Evolutionary conservation across 1,140 invertebrate genomes (phyloP), one percentile per base, ranked within the genome.

Genomic region (Adoxophyes honmai): DNA sequence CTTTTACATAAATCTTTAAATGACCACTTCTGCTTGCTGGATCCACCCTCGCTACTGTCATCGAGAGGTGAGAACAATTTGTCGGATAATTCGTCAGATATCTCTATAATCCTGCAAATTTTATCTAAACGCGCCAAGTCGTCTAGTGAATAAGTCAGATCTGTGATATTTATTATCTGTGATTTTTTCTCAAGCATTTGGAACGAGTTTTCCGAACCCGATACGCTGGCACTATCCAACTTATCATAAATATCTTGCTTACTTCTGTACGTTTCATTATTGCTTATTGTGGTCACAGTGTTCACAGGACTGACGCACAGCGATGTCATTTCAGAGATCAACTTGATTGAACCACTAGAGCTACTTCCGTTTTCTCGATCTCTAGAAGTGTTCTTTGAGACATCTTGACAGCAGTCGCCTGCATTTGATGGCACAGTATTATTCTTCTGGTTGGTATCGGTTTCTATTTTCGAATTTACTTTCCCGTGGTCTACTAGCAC

Each of bases 31-130:
- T 74, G 76, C 11, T 69, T 68, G 39, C 55, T 54, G 1, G 61
- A 10, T 6, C 59, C 35, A 0, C 39, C 57, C 4, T 18, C 34
- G 15, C 73, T 62, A 0, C 44, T 10, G 6, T 60, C 57, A 16
- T 75, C 63, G 9, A 86, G 64, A 13, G 62, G 58, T 0, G 79
- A 79, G 61, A 88, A 81, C 57, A 88, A 57, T 59, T 77, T 72
- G 42, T 87, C 79, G 0, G 86, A 88, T 6, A 88, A 34, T 35
- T 88, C 84, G 35, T 88, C 86, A 16, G 86, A 88, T 63, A 86
- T 88, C 72, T 88, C 86, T 34, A 88, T 87, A 8, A 88, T 86
- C 54, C 70, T 76, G 57, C 86, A 88, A 42, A 88, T 81, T 67
- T 86, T 86, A 54, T 86, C 82, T 14, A 88, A 65, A 3, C 75